phyloP scores from a whole-genome alignment of 2,113 vertebrate genomes.

The Pseudolaguvia tuberculata region DNA sequence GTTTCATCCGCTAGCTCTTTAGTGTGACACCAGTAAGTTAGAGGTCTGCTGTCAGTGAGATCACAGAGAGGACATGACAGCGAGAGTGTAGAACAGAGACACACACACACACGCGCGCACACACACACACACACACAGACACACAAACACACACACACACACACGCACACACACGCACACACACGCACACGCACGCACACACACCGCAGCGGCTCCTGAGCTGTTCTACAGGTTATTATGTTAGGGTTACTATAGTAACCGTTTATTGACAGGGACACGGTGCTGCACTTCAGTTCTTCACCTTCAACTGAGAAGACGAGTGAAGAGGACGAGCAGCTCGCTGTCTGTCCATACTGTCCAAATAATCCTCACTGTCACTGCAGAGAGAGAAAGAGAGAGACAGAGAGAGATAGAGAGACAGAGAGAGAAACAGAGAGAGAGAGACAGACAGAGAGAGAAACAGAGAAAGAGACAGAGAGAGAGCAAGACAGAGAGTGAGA shows the following conservation, averaged over 20 bases:
- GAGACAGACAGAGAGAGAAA: no score
- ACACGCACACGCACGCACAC: conserved; percentile 16
- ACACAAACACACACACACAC: neutral
- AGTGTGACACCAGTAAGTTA: conserved; percentile 62
- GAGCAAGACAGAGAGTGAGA: no score
- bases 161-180: neutral
- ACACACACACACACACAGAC: conserved; percentile 15
- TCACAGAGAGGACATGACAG: conserved; percentile 61
- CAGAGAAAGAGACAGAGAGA: no score
- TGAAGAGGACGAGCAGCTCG: neutral
- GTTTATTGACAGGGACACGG: neutral
- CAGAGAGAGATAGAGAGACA: no score
- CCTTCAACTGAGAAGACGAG: conserved; percentile 16
- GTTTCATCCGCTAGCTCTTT: conserved; percentile 59
- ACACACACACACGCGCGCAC: neutral
- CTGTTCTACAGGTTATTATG: neutral
- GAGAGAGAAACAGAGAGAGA: no score
- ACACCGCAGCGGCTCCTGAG: neutral
- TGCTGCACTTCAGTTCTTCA: neutral
- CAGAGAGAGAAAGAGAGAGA: conserved; percentile 34
- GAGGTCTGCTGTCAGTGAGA: conserved; percentile 61
- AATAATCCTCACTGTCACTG: conserved; percentile 61
- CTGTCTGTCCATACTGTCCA: conserved; percentile 61
- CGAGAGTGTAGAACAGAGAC: neutral
- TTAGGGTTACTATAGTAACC: neutral